Base-by-base conservation (phyloP, 2,113 vertebrate species). In the Macrotis lagotis region DNA sequence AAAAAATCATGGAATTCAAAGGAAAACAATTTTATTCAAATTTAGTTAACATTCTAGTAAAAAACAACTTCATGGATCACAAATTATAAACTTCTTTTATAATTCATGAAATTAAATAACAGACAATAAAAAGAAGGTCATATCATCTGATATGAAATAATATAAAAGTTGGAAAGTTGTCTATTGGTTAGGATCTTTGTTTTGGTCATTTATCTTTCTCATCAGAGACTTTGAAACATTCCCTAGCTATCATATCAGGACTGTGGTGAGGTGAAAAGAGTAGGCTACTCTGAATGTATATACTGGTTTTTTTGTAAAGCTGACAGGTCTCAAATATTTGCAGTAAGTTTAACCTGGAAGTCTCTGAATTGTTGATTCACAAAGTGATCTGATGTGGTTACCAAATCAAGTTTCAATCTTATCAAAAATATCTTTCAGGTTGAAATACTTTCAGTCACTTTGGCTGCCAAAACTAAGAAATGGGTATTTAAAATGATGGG, bases 401-500 rank as follows among this genome's bases (percentile, higher is more conserved):
- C 31, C 48, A 59, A 59, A 31, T 59, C 28, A 66, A 66, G 55
- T 66, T 28, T 0, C 55, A 90, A 90, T 92, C 93, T 47, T 53
- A 49, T n/a, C 44, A 25, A 50, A 95, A 90, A 3, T 91, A 16
- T 9, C 12, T 92, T 47, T 37, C 89, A 90, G 52, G 51, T 47
- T 19, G 37, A 90, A 26, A 50, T 48, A 48, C 55, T 83, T 94
- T 37, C 51, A 95, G 8, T 28, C 9, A 48, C 4, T 8, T n/a
- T 31, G 48, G 25, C n/a, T 92, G 28, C 10, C 11, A 37, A 66
- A 66, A 31, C 55, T 11, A 37, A 37, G 31, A 37, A n/a, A 92
- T 37, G 94, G 49, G 74, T 83, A 94, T 26, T 92, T 52, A 93
- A 52, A 93, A 0, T 74, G 37, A 94, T 92, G 90, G 90, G 25